These are phyloP conservation scores for Ambastaia sidthimunki DNA, from an alignment of 2,797 vertebrate genomes.

Conservation along the genomic window DNA sequence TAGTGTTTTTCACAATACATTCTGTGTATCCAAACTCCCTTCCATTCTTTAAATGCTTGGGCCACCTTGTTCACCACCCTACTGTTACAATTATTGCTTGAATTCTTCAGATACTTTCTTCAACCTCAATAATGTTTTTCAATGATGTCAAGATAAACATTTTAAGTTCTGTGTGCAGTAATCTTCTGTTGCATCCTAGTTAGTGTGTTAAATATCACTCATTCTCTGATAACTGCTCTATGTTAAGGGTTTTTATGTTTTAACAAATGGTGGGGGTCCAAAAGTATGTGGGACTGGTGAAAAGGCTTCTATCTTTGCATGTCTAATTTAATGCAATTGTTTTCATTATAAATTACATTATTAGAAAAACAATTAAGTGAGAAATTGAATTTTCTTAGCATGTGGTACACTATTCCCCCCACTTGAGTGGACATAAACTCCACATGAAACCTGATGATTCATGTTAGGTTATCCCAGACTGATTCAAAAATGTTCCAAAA, in stretches of 20 bases:
- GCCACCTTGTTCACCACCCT: constrained; percentile 3
- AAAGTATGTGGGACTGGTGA: no score
- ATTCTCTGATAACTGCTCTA: neutral
- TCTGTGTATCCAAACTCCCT: neutral
- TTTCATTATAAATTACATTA: no score
- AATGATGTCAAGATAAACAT: neutral
- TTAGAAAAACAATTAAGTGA: no score
- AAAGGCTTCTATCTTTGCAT: no score
- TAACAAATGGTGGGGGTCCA: no score
- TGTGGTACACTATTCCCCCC: no score
- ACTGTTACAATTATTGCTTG: neutral
- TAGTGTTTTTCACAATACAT: neutral
- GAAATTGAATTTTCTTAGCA: no score
- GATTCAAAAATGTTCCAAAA: no score
- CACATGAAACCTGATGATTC: no score
- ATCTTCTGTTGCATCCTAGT: neutral
- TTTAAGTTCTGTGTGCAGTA: neutral
- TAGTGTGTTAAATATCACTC: neutral
- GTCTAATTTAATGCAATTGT: no score
- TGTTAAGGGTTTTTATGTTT: neutral
- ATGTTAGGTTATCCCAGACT: no score
- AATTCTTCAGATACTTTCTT: constrained; percentile 24
- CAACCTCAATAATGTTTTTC: neutral
- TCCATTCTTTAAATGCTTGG: constrained; percentile 5
- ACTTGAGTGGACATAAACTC: no score